Conservation (phyloP, 2,113 vertebrate genomes). For the Megaceryle maxima region DNA sequence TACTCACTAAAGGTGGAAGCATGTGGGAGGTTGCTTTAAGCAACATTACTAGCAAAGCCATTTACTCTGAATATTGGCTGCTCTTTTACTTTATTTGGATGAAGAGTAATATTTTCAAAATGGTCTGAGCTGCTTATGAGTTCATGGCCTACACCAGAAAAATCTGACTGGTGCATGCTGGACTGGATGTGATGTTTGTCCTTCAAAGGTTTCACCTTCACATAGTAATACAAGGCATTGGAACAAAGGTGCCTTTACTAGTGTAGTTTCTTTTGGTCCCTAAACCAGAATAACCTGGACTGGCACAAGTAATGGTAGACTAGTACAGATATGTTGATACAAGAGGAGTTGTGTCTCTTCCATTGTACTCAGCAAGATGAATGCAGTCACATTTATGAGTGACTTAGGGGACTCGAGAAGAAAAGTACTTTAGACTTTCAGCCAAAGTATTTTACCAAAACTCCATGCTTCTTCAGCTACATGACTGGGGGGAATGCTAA, state of each 20-base stretch:
- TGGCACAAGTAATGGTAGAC: neutral
- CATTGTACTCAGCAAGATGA: neutral
- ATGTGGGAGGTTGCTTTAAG: conserved; percentile 41
- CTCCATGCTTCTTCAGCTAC: neutral
- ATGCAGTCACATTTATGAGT: neutral
- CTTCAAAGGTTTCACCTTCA: neutral
- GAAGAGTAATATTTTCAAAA: conserved; percentile 25
- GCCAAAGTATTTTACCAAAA: neutral
- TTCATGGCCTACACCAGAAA: neutral
- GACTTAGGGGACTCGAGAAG: neutral
- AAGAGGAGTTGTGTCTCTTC: neutral
- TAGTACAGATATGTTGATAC: neutral
- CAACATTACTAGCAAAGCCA: conserved; percentile 12
- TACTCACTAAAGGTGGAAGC: conserved; percentile 29
- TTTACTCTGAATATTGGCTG: conserved; percentile 38
- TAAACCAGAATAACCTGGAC: neutral
- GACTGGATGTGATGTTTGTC: neutral
- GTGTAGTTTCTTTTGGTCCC: neutral
- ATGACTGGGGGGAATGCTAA: neutral
- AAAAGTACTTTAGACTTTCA: neutral
- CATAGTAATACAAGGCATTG: neutral
- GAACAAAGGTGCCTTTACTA: conserved; percentile 6
- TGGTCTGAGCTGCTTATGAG: neutral
- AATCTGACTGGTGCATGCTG: neutral
- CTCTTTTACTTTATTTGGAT: conserved; percentile 55